Percentiles rank a stretch among this genome's conserved stretches.
Evolutionary conservation across 2,797 vertebrate genomes (phyloP).

Genomic region (Myotis myotis): DNA sequence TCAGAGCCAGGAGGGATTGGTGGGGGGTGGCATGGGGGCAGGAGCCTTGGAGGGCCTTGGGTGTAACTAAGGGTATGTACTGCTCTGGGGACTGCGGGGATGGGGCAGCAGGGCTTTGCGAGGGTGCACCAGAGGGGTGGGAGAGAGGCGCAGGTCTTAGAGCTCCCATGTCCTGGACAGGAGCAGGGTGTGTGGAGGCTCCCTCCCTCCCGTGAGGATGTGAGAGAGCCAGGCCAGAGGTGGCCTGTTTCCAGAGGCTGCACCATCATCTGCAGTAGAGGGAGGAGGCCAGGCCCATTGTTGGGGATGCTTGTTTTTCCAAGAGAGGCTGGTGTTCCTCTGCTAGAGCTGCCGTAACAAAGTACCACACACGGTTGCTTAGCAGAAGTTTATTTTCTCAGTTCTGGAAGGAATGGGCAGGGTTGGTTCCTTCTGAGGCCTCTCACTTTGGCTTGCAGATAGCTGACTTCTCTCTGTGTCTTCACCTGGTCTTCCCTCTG

Average conservation of each 20-base stretch:
- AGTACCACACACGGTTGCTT: background rate
- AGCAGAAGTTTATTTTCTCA: background rate
- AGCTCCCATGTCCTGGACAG: background rate
- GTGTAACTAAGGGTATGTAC: background rate
- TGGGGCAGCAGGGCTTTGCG: too few relatives aligned
- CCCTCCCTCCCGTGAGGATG: background rate
- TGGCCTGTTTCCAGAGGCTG: fast-evolving
- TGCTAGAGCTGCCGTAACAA: fast-evolving
- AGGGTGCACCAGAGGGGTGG: background rate
- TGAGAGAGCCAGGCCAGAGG: background rate
- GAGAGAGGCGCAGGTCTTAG: too few relatives aligned
- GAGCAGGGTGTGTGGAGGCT: background rate
- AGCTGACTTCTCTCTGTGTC: background rate
- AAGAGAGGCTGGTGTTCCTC: background rate
- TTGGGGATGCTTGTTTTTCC: background rate
- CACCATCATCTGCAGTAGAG: background rate
- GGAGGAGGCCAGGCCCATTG: background rate
- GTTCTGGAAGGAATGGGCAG: background rate
- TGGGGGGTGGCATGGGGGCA: too few relatives aligned
- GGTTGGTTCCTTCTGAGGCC: background rate
- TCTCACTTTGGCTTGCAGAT: background rate
- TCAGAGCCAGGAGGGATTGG: background rate
- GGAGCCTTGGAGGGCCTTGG: background rate
- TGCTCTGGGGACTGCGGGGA: background rate
- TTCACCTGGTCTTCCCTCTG: background rate